phyloP scores from a whole-genome alignment of 2,888 invertebrate genomes.

The Orthosia incerta region DNA sequence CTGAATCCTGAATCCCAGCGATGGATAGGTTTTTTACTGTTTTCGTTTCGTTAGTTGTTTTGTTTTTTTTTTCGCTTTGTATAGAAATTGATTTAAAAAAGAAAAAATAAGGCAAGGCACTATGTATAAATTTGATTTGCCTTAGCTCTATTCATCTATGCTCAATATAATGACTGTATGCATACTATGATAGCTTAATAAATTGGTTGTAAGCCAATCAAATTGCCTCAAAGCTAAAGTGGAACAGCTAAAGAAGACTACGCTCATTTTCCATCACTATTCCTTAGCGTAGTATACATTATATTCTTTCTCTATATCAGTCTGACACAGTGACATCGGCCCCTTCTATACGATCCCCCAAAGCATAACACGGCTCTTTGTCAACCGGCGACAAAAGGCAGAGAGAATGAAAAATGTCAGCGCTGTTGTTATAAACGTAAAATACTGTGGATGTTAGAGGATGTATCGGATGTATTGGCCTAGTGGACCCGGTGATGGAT shows the following conservation, averaged over 20 bases:
- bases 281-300: too few relatives aligned
- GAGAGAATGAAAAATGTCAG: constrained; percentile 33
- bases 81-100: too few relatives aligned
- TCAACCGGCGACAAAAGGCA: constrained; percentile 26
- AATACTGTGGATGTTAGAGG: not conserved
- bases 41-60: too few relatives aligned
- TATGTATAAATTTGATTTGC: not conserved
- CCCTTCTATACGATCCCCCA: not conserved
- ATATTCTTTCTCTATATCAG: not conserved
- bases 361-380: constrained; percentile 6
- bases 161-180: not conserved
- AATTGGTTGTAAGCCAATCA: not conserved
- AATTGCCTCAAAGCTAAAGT: not conserved
- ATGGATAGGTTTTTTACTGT: too few relatives aligned
- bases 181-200: not conserved
- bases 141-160: not conserved
- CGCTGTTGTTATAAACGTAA: constrained; percentile 36
- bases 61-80: too few relatives aligned
- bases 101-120: too few relatives aligned
- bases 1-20: too few relatives aligned
- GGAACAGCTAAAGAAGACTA: too few relatives aligned
- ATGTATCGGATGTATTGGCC: not conserved
- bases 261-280: too few relatives aligned
- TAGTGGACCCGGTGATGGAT: constrained; percentile 9
- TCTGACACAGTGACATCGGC: not conserved